Evolutionary conservation across 2,888 invertebrate genomes (phyloP).

Genomic region (Carpatolechia fugitivella): DNA sequence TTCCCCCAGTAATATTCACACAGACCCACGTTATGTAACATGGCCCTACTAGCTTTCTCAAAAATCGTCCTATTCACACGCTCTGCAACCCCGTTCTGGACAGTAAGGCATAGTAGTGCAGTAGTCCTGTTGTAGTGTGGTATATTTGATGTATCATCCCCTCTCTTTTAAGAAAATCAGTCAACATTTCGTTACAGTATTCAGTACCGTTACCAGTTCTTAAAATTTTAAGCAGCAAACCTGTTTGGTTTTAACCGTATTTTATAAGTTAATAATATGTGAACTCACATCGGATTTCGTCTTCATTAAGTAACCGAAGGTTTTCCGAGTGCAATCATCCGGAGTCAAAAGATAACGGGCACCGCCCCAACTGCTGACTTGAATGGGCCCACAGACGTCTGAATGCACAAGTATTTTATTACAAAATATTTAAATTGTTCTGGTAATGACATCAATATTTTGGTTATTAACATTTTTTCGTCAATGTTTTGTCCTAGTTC

Average conservation of each 20-base stretch:
- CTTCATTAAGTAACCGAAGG: not conserved
- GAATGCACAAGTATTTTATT: slow-evolving; percentile 7
- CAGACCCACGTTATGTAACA: too few species aligned
- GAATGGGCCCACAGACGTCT: slow-evolving; percentile 5
- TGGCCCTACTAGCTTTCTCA: too few species aligned
- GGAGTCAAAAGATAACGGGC: not conserved
- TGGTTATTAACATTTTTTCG: slow-evolving; percentile 8
- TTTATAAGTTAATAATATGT: not conserved
- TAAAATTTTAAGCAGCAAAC: not conserved
- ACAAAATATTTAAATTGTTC: not conserved
- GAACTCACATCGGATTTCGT: slow-evolving; percentile 3
- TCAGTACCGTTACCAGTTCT: not conserved
- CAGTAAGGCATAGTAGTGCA: too few species aligned
- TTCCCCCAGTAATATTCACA: too few species aligned
- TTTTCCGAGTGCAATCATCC: slow-evolving; percentile 5
- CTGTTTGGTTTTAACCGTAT: not conserved
- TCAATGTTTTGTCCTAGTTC: slow-evolving; percentile 2
- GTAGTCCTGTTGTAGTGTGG: too few species aligned
- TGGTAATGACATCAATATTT: slow-evolving; percentile 11
- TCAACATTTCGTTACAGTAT: not conserved
- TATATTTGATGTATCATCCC: too few species aligned
- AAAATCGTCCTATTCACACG: too few species aligned
- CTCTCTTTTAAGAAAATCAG: not conserved
- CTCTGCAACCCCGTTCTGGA: too few species aligned
- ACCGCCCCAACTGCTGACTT: slow-evolving; percentile 6